Evolutionary conservation across 2,888 invertebrate genomes (phyloP).

Genomic region (Eudasyphora cyanicolor): DNA sequence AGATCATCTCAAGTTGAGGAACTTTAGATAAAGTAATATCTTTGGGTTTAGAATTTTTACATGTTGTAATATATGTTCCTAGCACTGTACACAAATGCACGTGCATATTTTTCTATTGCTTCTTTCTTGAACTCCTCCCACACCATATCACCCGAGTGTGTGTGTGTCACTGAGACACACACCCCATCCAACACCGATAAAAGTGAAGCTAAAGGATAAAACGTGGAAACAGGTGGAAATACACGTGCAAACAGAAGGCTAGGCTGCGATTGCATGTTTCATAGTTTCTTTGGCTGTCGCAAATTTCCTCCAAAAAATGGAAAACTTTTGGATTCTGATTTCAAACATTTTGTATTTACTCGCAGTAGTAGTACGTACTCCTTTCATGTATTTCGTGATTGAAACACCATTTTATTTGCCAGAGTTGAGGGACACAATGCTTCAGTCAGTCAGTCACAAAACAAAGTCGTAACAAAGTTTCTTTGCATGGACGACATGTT

Average conservation of each 20-base stretch:
- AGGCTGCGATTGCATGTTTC: slow-evolving; percentile 54
- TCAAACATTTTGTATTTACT: neutral
- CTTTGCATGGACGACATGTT: neutral
- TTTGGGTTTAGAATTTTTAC: no score
- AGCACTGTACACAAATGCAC: no score
- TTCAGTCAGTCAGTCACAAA: slow-evolving; percentile 14
- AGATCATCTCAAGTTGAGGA: no score
- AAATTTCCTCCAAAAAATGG: slow-evolving; percentile 53
- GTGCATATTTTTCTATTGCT: neutral
- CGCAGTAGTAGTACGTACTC: neutral
- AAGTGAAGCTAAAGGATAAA: neutral
- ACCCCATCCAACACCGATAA: slow-evolving; percentile 31
- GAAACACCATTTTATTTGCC: slow-evolving; percentile 19
- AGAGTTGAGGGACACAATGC: slow-evolving; percentile 45
- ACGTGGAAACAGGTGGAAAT: slow-evolving; percentile 38
- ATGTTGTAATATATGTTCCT: no score
- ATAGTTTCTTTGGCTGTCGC: slow-evolving; percentile 51
- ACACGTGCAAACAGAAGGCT: neutral
- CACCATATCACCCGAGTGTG: no score
- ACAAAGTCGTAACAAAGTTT: neutral
- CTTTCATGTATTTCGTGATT: slow-evolving; percentile 18
- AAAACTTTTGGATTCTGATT: slow-evolving; percentile 38
- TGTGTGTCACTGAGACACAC: no score
- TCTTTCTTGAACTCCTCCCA: neutral
- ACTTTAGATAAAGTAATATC: no score